Evolutionary conservation across 2,113 vertebrate genomes (phyloP).

Genomic region (Charadrius vociferus): DNA sequence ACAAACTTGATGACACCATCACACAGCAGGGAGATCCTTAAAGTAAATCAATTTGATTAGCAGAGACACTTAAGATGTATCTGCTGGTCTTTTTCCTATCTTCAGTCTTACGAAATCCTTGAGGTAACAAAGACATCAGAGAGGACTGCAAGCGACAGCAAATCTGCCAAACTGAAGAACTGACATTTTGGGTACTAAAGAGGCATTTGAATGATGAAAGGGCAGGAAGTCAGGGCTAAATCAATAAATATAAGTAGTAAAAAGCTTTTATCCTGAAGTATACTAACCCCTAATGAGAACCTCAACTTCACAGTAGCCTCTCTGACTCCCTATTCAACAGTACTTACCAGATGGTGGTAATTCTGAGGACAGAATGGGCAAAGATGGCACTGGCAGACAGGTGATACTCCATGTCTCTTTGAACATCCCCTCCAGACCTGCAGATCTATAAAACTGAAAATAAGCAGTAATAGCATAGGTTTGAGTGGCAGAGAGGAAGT

Average conservation of each 20-base stretch:
- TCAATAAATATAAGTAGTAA: background rate
- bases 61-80: background rate
- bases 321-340: background rate
- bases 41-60: background rate
- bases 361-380: background rate
- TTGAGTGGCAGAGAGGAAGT: background rate
- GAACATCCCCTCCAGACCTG: background rate
- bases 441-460: background rate
- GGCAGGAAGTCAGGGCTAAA: background rate
- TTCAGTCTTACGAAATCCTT: background rate
- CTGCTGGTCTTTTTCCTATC: background rate
- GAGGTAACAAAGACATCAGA: background rate
- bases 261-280: background rate
- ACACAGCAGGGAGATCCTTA: background rate
- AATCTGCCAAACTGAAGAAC: background rate
- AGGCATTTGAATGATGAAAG: background rate
- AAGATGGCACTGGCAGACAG: background rate
- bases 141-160: background rate
- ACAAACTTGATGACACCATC: background rate
- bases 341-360: background rate
- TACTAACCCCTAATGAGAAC: background rate
- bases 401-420: background rate
- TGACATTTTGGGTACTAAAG: background rate
- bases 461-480: background rate
- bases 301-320: fast-evolving